These are phyloP conservation scores for Cervus canadensis DNA, from an alignment of 2,113 vertebrate genomes.

Conservation along the genomic window DNA sequence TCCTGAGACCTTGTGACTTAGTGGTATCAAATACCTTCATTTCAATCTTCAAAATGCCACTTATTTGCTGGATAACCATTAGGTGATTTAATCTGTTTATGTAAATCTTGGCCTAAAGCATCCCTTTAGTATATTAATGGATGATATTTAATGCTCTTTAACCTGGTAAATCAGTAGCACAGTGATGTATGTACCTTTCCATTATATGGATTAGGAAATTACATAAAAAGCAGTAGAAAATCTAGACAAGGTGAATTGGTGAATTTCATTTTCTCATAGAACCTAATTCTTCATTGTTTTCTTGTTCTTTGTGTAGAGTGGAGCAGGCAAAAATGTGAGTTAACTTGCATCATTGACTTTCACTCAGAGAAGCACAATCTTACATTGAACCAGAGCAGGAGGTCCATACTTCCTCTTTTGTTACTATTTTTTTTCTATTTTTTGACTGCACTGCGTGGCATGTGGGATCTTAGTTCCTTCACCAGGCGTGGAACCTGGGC, in stretches of 20 bases:
- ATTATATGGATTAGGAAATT: neutral
- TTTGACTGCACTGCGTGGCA: neutral
- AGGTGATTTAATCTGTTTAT: neutral
- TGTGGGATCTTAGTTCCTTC: neutral
- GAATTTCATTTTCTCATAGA: neutral
- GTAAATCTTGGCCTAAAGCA: neutral
- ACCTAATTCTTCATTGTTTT: neutral
- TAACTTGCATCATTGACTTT: neutral
- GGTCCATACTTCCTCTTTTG: neutral
- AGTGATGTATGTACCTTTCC: neutral
- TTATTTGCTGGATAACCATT: neutral
- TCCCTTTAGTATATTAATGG: neutral
- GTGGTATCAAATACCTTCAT: neutral
- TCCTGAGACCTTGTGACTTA: neutral
- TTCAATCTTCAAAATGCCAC: constrained; percentile 3
- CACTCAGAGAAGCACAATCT: neutral
- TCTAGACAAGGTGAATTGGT: neutral
- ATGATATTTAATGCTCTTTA: neutral
- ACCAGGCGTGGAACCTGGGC: neutral
- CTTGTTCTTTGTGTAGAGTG: neutral
- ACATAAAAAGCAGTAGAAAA: neutral
- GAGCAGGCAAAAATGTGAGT: neutral
- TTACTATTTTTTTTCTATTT: neutral
- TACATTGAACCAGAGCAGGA: neutral
- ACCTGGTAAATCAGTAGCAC: neutral